Evolutionary conservation across 2,113 vertebrate genomes (phyloP).

Genomic region (Copsychus sechellarum): DNA sequence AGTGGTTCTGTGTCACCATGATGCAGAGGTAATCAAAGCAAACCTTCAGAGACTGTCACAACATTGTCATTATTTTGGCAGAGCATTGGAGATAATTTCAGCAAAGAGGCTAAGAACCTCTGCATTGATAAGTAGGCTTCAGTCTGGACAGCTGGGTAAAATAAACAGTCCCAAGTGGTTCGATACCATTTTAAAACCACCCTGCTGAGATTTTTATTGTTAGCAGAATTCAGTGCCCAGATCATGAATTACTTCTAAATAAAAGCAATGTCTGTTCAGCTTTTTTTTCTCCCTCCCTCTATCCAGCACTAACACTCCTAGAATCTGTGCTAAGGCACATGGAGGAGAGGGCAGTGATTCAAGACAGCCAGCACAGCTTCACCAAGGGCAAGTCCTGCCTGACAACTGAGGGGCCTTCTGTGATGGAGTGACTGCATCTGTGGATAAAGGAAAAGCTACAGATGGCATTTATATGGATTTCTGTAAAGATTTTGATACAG

Average conservation of each 20-base stretch:
- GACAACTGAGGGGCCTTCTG: neutral
- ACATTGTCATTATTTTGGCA: slow-evolving; percentile 21
- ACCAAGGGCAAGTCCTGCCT: neutral
- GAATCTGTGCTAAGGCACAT: neutral
- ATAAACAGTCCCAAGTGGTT: neutral
- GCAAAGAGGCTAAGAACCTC: neutral
- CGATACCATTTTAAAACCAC: neutral
- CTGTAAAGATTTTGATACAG: neutral
- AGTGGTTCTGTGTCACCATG: slow-evolving; percentile 2
- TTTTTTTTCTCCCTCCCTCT: neutral
- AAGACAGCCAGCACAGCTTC: neutral
- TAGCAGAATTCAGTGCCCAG: neutral
- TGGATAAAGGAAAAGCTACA: neutral
- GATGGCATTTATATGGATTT: neutral
- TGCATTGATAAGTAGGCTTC: neutral
- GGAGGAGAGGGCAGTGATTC: neutral
- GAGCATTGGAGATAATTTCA: slow-evolving; percentile 13
- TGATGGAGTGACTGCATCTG: neutral
- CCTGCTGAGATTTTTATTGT: neutral
- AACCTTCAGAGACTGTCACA: slow-evolving; percentile 21
- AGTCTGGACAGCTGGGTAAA: neutral
- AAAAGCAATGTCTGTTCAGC: neutral
- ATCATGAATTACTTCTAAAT: neutral
- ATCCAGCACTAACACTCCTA: neutral
- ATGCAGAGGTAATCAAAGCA: slow-evolving; percentile 50